Base-by-base conservation (phyloP, 2,888 invertebrate genomes). In the Philonicus albiceps region DNA sequence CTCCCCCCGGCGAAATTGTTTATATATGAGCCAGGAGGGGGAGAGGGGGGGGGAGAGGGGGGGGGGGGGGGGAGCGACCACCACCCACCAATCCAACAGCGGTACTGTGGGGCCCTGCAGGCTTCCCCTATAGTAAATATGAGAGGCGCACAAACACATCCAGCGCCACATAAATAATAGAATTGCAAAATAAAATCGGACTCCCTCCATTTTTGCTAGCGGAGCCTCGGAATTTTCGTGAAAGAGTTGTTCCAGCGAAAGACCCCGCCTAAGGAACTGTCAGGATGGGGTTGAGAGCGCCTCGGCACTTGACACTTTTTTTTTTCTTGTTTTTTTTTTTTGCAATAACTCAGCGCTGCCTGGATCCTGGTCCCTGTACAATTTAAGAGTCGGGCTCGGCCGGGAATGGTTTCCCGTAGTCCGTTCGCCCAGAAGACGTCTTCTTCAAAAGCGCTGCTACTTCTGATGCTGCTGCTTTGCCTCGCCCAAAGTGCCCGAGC, bases 111-210 rank as follows among this genome's bases (percentile, higher is more conserved):
- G 76, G 55, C 22, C 75, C 81, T 83, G 40, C 40, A 34, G 40
- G 43, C 86, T 83, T 64, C 76, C 81, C 74, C 76, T 64, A 86
- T 74, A 83, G 86, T 86, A 86, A 87, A 86, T 80, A 86, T 87
- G 86, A 86, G 78, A 78, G 49, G 55, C 78, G 78, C 86, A 86
- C 86, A 80, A 86, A 86, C 34, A 86, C 86, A 76, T 37, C 43
- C 37, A 86, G 76, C 55, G 6, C 8, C 72, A 43, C 84, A 84
- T 84, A 84, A 84, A 84, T 84, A 84, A 84, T 84, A 84, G 84
- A 84, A 84, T 84, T 84, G 84, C 73, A 84, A 84, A 84, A 84
- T 84, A 84, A 84, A 84, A 84, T 84, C 40, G 27, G 84, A 73
- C 72, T 84, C 40, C 73, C 84, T 73, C 73, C 43, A 73, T 30